phyloP scores from a whole-genome alignment of 2,797 vertebrate species.

The Poecilia velifera region DNA sequence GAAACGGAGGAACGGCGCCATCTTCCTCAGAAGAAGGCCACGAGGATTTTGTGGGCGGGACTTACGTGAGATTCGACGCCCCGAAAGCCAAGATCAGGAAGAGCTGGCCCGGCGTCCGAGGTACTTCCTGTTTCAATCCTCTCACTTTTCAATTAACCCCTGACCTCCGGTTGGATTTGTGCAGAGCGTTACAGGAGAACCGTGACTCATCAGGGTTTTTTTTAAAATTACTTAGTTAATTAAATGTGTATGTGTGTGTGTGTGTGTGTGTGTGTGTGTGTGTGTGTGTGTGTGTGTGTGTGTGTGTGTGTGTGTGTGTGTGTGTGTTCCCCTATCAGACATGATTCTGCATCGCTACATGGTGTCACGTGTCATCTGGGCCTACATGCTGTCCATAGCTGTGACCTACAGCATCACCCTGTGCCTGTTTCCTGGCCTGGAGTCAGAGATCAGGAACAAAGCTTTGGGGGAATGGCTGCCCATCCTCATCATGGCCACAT shows the following conservation, averaged over 20 bases:
- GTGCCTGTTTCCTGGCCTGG: conserved; percentile 95
- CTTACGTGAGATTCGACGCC: conserved; percentile 92
- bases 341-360: conserved; percentile 94
- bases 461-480: conserved; percentile 94
- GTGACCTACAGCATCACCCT: conserved; percentile 98
- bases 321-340: conserved; percentile 74
- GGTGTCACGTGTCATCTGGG: conserved; percentile 94
- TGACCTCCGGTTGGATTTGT: conserved; percentile 11
- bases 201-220: conserved; percentile 6
- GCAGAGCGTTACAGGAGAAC: conserved; percentile 8
- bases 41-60: conserved; percentile 80
- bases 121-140: conserved; percentile 68
- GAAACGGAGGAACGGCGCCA: conserved; percentile 77
- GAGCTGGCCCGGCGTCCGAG: conserved; percentile 91
- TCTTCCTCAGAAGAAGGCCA: conserved; percentile 78
- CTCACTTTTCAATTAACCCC: conserved; percentile 27
- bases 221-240: too few relatives aligned
- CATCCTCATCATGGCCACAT: conserved; percentile 98
- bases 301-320: conserved; percentile 10
- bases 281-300: conserved; percentile 1
- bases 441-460: conserved; percentile 92
- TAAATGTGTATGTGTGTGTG: background rate
- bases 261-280: conserved; percentile 1
- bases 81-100: conserved; percentile 85
- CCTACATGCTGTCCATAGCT: conserved; percentile 96